Percentiles rank a stretch among this genome's conserved stretches.
These are phyloP conservation scores for Papilio xuthus DNA, from an alignment of 1,140 invertebrate genomes.

Conservation along the genomic window DNA sequence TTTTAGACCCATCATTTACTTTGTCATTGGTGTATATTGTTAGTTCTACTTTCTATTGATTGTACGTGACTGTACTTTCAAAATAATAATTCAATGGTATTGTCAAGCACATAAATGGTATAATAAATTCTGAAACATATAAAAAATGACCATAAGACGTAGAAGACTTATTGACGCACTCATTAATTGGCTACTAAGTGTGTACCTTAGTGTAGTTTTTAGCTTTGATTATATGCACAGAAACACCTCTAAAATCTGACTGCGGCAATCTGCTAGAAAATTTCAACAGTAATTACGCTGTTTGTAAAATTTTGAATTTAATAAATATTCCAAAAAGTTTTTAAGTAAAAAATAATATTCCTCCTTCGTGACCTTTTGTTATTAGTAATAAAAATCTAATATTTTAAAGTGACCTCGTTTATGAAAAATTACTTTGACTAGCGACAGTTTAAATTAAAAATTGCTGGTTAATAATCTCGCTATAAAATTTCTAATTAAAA, in stretches of 20 bases:
- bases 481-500: background rate
- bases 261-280: no score
- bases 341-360: background rate
- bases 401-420: background rate
- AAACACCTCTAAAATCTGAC: no score
- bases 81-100: background rate
- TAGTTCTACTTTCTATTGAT: slow-evolving; percentile 27
- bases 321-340: background rate
- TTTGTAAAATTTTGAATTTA: background rate
- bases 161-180: background rate
- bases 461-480: background rate
- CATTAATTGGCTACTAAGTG: no score
- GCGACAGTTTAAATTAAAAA: background rate
- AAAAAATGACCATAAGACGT: background rate
- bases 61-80: background rate
- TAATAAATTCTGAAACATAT: background rate
- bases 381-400: background rate
- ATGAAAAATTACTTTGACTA: background rate
- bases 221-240: no score
- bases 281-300: background rate
- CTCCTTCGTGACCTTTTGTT: background rate
- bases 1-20: background rate
- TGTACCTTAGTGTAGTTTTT: no score
- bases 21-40: background rate
- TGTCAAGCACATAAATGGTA: background rate